phyloP scores from a whole-genome alignment of 1,140 invertebrate species.

The Drosophila hydei region DNA sequence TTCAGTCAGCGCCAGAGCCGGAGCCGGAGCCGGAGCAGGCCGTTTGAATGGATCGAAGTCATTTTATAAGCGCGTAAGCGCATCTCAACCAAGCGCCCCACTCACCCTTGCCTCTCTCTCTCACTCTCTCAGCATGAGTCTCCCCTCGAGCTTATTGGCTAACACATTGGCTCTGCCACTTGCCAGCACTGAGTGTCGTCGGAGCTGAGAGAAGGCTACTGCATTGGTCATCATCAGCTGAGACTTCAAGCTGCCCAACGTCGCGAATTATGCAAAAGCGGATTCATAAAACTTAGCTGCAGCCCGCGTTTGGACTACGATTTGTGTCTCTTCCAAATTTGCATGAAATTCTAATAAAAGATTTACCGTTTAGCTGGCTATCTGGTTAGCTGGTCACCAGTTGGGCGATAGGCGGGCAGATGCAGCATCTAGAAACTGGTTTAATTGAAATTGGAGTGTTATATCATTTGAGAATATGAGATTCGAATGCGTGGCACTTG shows the following conservation, averaged over 20 bases:
- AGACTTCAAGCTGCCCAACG: slow-evolving; percentile 10
- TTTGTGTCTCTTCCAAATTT: slow-evolving; percentile 48
- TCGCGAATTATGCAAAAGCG: slow-evolving; percentile 60
- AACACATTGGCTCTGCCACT: slow-evolving; percentile 56
- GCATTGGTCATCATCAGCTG: slow-evolving; percentile 23
- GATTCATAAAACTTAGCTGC: slow-evolving; percentile 46
- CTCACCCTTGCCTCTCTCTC: background rate
- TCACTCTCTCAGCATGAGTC: background rate
- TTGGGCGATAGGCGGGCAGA: slow-evolving; percentile 47
- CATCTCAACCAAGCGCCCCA: slow-evolving; percentile 68
- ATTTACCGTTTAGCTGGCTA: slow-evolving; percentile 60
- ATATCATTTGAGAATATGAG: slow-evolving; percentile 57
- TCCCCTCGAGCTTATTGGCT: slow-evolving; percentile 40
- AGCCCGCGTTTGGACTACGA: slow-evolving; percentile 10
- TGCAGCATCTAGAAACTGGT: slow-evolving; percentile 70
- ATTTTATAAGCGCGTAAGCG: slow-evolving; percentile 59
- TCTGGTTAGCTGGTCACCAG: slow-evolving; percentile 40
- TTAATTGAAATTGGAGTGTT: slow-evolving; percentile 74
- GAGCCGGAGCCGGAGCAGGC: slow-evolving; percentile 33
- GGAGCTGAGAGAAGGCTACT: slow-evolving; percentile 1
- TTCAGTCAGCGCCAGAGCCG: slow-evolving; percentile 51
- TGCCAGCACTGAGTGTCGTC: no score
- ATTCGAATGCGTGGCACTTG: slow-evolving; percentile 18
- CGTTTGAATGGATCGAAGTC: slow-evolving; percentile 68
- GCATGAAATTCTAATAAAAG: slow-evolving; percentile 77